phyloP scores from a whole-genome alignment of 2,888 invertebrate species.

The Diaperis boleti region DNA sequence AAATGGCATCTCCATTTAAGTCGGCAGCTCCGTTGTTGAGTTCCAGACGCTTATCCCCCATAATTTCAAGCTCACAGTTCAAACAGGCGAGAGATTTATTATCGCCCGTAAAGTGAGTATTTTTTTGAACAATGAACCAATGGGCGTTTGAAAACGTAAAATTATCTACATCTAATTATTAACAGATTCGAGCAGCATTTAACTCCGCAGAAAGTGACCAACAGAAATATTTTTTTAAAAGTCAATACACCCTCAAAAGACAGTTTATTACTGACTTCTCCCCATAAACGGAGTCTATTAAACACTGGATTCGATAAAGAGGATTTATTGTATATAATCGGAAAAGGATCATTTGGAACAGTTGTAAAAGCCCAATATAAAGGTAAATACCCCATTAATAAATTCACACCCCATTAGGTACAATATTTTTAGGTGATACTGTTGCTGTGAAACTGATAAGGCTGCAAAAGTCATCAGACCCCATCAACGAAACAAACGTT shows the following conservation, averaged over 20 bases:
- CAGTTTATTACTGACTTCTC: slow-evolving; percentile 41
- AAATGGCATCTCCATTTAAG: slow-evolving; percentile 25
- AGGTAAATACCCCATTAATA: slow-evolving; percentile 50
- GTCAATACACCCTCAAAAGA: background rate
- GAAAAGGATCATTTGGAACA: slow-evolving; percentile 62
- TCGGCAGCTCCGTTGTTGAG: slow-evolving; percentile 11
- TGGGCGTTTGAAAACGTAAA: too few species aligned
- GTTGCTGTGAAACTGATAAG: slow-evolving; percentile 61
- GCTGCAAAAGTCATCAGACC: slow-evolving; percentile 19
- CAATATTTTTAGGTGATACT: slow-evolving; percentile 48
- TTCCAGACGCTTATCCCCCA: slow-evolving; percentile 44
- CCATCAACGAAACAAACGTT: slow-evolving; percentile 55
- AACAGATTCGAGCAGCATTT: background rate
- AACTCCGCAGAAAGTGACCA: background rate
- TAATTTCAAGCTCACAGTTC: slow-evolving; percentile 40
- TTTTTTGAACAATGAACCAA: too few species aligned
- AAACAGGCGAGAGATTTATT: background rate
- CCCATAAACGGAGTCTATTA: slow-evolving; percentile 55
- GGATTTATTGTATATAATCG: slow-evolving; percentile 55
- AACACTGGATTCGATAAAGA: slow-evolving; percentile 53
- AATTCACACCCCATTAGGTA: too few species aligned
- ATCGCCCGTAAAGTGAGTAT: slow-evolving; percentile 35
- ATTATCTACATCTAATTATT: too few species aligned
- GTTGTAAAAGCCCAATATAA: slow-evolving; percentile 59
- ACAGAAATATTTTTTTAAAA: background rate